Evolutionary conservation across 1,140 invertebrate genomes (phyloP).

Genomic region (Diploscapter pachys): DNA sequence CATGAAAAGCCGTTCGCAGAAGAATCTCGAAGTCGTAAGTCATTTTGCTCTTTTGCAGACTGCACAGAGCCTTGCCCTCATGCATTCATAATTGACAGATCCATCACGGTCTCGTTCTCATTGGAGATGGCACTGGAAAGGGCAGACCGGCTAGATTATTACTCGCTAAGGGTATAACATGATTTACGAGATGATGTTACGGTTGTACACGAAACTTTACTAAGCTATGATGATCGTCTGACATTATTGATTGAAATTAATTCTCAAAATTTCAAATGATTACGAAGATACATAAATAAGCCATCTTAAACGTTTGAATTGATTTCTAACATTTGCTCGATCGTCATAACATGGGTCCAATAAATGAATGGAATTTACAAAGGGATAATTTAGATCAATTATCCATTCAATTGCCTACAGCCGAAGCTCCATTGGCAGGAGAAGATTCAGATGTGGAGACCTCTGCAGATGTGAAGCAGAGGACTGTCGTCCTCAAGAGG

Average conservation of each 20-base stretch:
- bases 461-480: conserved; percentile 42
- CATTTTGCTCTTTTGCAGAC: too few relatives aligned
- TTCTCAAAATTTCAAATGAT: neutral
- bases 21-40: too few relatives aligned
- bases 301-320: too few relatives aligned
- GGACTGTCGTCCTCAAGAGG: conserved; percentile 32
- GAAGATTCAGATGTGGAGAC: conserved; percentile 38
- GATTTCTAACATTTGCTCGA: too few relatives aligned
- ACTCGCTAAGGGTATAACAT: conserved; percentile 75
- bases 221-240: too few relatives aligned
- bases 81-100: conserved; percentile 64
- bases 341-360: too few relatives aligned
- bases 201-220: too few relatives aligned
- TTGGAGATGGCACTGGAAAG: conserved; percentile 83
- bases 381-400: conserved; percentile 17
- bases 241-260: conserved; percentile 11
- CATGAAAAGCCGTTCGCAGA: too few relatives aligned
- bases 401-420: conserved; percentile 27
- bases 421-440: neutral
- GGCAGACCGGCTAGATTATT: conserved; percentile 77
- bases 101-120: conserved; percentile 80
- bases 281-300: too few relatives aligned
- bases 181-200: neutral
- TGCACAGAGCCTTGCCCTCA: too few relatives aligned
- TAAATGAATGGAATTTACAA: too few relatives aligned